These are phyloP conservation scores for Harlomillsia oculata DNA, from an alignment of 1,140 invertebrate species.

Conservation along the genomic window DNA sequence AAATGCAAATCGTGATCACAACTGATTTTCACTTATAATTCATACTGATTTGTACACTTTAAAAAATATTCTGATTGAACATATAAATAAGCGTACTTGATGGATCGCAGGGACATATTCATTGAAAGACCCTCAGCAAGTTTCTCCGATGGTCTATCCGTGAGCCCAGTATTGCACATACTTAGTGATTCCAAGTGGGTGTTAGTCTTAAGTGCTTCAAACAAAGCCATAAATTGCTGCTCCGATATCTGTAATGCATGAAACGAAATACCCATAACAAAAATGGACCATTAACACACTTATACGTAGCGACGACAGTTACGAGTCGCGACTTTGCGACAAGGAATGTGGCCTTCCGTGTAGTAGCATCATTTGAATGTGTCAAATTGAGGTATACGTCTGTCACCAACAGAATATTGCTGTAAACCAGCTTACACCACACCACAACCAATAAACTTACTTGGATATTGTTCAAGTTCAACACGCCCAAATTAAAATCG, in stretches of 20 bases:
- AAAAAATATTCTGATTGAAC: no score
- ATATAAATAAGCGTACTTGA: constrained; percentile 54
- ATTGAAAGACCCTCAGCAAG: constrained; percentile 74
- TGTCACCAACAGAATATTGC: background rate
- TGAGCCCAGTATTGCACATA: constrained; percentile 86
- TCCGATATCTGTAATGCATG: constrained; percentile 74
- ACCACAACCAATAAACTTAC: constrained; percentile 45
- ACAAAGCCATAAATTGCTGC: constrained; percentile 83
- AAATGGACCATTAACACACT: background rate
- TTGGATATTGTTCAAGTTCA: constrained; percentile 98
- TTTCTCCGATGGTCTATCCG: constrained; percentile 71
- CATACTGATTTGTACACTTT: no score
- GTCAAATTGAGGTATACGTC: background rate
- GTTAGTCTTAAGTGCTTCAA: constrained; percentile 78
- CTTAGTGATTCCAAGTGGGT: constrained; percentile 82
- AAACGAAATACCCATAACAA: constrained; percentile 6
- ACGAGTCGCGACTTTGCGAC: background rate
- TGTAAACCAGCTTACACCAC: no score
- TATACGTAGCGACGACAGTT: background rate
- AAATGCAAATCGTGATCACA: no score
- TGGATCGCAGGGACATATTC: constrained; percentile 74
- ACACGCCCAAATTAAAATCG: constrained; percentile 71
- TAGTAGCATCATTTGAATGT: background rate
- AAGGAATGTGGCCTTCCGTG: background rate
- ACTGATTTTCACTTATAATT: no score